A percentile compares a stretch with the other conserved stretches of the same genome.
Evolutionary conservation across 2,113 vertebrate genomes (phyloP).

Genomic region (Microcebus jonahi): DNA sequence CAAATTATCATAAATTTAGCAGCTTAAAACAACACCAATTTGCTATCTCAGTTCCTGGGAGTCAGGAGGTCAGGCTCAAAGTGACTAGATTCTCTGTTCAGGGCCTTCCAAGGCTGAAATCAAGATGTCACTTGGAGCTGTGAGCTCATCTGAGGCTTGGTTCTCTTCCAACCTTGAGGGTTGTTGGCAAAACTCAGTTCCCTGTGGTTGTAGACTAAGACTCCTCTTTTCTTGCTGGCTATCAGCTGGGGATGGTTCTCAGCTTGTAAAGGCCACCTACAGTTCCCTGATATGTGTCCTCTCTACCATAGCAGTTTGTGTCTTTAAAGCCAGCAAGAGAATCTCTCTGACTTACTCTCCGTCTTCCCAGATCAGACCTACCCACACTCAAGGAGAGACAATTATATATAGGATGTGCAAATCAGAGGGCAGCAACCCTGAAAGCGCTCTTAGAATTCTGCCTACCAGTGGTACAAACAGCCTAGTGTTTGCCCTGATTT

Average conservation of each 20-base stretch:
- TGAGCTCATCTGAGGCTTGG: not conserved
- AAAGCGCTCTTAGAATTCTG: not conserved
- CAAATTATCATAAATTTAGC: not conserved
- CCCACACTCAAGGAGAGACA: not conserved
- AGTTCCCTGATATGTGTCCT: not conserved
- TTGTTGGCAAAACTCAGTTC: not conserved
- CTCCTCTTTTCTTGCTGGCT: not conserved
- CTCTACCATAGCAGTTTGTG: not conserved
- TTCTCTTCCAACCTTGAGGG: not conserved
- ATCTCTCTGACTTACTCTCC: not conserved
- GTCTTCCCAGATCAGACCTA: not conserved
- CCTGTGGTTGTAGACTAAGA: not conserved
- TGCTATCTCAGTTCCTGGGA: not conserved
- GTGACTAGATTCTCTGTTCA: not conserved
- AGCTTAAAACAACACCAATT: not conserved
- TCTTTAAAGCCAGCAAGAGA: not conserved
- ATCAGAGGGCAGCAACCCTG: not conserved
- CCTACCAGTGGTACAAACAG: not conserved
- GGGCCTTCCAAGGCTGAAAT: not conserved
- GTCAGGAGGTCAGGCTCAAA: not conserved
- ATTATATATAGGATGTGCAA: not conserved
- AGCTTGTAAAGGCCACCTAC: not conserved
- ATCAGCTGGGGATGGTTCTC: not conserved
- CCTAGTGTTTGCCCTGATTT: not conserved
- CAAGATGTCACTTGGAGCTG: not conserved